Percentiles rank a stretch among this genome's conserved stretches.
phyloP scores from a whole-genome alignment of 1,140 invertebrate genomes.

The Calliopsis andreniformis region DNA sequence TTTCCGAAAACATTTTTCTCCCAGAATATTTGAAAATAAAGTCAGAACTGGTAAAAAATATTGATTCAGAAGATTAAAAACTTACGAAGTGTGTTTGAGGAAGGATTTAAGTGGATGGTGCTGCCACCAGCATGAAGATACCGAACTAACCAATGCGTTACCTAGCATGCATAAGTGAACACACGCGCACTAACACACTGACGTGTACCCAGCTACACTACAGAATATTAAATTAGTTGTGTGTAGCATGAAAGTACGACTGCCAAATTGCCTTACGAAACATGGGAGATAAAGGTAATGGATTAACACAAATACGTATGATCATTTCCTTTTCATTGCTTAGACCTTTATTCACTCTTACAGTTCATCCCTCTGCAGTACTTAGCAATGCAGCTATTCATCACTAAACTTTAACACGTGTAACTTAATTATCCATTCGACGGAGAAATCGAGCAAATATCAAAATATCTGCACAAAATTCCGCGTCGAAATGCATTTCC shows the following conservation, averaged over 20 bases:
- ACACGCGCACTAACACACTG: slow-evolving; percentile 2
- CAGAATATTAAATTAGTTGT: slow-evolving; percentile 42
- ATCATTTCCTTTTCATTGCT: neutral
- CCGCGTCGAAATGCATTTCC: neutral
- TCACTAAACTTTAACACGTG: too few relatives aligned
- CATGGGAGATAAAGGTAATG: slow-evolving; percentile 65
- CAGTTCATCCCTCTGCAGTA: neutral
- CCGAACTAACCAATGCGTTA: slow-evolving; percentile 21
- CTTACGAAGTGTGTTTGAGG: neutral
- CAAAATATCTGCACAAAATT: neutral
- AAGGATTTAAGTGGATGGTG: slow-evolving; percentile 1
- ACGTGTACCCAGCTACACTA: slow-evolving; percentile 9
- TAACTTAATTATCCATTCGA: neutral
- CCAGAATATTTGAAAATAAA: neutral
- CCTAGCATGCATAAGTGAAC: neutral
- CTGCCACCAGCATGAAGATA: neutral
- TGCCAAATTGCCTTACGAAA: slow-evolving; percentile 43
- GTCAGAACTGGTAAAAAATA: neutral
- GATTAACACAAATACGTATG: neutral
- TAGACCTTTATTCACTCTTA: neutral
- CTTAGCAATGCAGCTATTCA: neutral
- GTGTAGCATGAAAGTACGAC: slow-evolving; percentile 54
- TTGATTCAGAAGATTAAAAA: neutral
- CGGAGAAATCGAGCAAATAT: neutral
- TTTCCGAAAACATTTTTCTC: too few relatives aligned